These are phyloP conservation scores for Climacteris rufus DNA, from an alignment of 2,113 vertebrate genomes.

Conservation along the genomic window DNA sequence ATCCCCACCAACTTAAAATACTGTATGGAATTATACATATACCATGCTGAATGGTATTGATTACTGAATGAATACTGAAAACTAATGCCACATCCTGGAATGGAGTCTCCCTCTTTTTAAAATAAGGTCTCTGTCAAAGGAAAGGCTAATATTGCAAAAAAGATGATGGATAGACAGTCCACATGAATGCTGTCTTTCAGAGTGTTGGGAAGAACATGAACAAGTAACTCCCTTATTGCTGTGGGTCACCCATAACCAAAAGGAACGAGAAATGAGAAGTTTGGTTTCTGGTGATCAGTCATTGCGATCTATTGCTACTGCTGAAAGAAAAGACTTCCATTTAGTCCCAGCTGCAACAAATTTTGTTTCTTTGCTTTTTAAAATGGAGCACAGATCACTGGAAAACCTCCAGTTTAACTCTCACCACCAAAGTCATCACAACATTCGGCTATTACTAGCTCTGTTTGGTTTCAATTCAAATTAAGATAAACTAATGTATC, in stretches of 20 bases:
- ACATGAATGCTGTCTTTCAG: not conserved
- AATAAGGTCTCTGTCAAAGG: not conserved
- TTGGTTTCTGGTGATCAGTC: not conserved
- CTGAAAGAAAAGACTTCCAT: not conserved
- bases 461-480: not conserved
- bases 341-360: slow-evolving; percentile 7
- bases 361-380: not conserved
- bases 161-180: not conserved
- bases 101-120: not conserved
- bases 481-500: not conserved
- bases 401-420: not conserved
- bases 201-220: not conserved
- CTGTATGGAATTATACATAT: not conserved
- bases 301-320: not conserved
- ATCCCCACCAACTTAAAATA: not conserved
- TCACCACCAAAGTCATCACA: not conserved
- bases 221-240: not conserved
- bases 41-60: not conserved
- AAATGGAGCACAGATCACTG: not conserved
- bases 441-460: not conserved
- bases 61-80: not conserved
- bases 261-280: slow-evolving; percentile 7
- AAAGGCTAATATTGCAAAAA: not conserved
- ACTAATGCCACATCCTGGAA: not conserved
- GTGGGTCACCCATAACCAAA: not conserved